Base-by-base conservation (phyloP, 1,140 invertebrate species). In the Zaprionus africanus region DNA sequence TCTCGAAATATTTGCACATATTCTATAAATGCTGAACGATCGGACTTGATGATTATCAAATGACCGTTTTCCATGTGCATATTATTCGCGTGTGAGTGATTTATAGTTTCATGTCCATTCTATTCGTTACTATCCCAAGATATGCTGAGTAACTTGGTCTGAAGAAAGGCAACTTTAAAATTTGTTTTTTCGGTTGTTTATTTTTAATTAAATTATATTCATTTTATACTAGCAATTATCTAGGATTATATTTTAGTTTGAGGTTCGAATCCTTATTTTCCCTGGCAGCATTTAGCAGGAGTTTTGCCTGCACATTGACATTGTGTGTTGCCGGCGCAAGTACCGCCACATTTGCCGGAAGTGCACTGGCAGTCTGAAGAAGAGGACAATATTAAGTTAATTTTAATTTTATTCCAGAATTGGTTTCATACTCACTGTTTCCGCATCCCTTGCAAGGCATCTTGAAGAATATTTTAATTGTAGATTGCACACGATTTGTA, bases 381-480 rank as follows among this genome's bases (percentile, higher is more conserved):
- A 46, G 17, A 43, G 19, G 13, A 15, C 28, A 26, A 34, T 38
- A 11, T 43, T 11, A 24, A 28, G 34, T 58, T 34, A 46, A 9
- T 12, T 3, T 22, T 15, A 26, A 57, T 15, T 51, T 51, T 24
- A 46, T 6, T n/a, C 11, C 41, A 1, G 2, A 13, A n/a, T 12
- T 17, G 49, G 19, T 24, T 2, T n/a, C n/a, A 17, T 24, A 87
- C 82, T 86, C 54, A 82, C 83, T 87, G 26, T 86, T 86, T 87
- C 82, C 83, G 58, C 83, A 86, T 86, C 83, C 79, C 54, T 87
- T 87, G 79, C 82, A 86, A 80, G 83, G 83, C 82, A 86, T 82
- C 43, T 82, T 82, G 6, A 49, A 5, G 31, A 49, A 57, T n/a
- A 7, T 41, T 4, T 51, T 56, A 57, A 26, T 62, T 22, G 12